A percentile compares a stretch with the other conserved stretches of the same genome.
Conservation (phyloP, 92 coral and sea anemone genomes). For the Parazoanthus swiftii region DNA sequence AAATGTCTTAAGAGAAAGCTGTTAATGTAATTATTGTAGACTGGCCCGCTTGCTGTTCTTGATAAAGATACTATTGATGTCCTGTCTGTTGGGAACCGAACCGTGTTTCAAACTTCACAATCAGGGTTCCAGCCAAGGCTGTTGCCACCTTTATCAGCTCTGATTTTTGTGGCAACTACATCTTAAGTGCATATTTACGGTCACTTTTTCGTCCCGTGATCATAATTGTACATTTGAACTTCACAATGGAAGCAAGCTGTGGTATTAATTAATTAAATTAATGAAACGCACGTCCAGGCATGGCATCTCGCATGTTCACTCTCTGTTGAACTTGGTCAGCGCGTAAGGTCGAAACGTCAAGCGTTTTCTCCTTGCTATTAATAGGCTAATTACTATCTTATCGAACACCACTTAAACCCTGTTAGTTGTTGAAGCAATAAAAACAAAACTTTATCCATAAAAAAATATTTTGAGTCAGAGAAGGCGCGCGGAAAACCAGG, state of each 20-base stretch:
- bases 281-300: neutral
- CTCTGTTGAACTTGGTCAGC: neutral
- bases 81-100: neutral
- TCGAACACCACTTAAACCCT: no score
- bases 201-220: conserved; percentile 3
- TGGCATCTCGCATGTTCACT: neutral
- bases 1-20: neutral
- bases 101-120: neutral
- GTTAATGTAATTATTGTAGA: conserved; percentile 7
- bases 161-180: neutral
- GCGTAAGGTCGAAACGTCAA: neutral
- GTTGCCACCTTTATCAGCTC: neutral
- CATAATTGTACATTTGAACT: conserved; percentile 25
- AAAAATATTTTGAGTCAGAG: no score
- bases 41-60: neutral
- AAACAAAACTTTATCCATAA: no score
- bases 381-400: no score
- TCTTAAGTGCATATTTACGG: neutral
- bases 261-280: neutral
- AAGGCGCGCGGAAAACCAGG: no score
- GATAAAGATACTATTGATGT: neutral
- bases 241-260: conserved; percentile 12
- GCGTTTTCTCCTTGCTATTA: neutral
- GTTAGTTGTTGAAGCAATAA: no score
- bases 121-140: neutral